Evolutionary conservation across 1,140 invertebrate genomes (phyloP), one percentile per base, ranked within the genome.

Genomic region (Drosophila nebulosa): DNA sequence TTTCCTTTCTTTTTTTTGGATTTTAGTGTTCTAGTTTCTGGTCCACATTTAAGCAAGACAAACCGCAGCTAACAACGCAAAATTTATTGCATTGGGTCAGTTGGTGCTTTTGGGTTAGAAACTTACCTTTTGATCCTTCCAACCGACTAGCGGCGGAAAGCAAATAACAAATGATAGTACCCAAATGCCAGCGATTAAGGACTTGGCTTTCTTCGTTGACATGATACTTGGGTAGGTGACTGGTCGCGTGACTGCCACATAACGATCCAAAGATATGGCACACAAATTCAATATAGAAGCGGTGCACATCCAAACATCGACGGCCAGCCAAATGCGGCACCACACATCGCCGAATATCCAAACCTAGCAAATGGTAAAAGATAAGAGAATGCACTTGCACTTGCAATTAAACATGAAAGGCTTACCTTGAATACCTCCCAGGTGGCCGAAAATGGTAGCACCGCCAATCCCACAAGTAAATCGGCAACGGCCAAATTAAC

Each of bases 241-340:
- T 0, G 98, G 97, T 42, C 97, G 93, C 7, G 98, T 99, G 56
- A 99, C 97, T 0, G 97, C 98, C 84, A 99, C 95, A 92, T 99
- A 99, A 68, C 98, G 94, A 93, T 99, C 98, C 78, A 98, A 92
- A 18, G 96, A 97, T 81, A 98, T 98, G 78, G 96, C 96, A 89
- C 96, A 97, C 26, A 99, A 94, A 92, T 98, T 98, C 58, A 98
- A 93, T 78, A 99, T 99, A 75, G 97, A 98, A 0, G 98, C 97
- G 0, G 98, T 99, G 92, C 98, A 94, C 95, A 99, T 96, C 96
- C 98, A 97, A 1, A 99, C 98, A 92, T 99, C 98, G 18, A 98
- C 95, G 0, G 97, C 97, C 64, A 98, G 92, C 97, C 97, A 98
- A 68, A 97, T 95, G 51, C 96, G 96, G 91, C 97, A 98, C 96